Percentiles rank a stretch among this genome's conserved stretches.
These are phyloP conservation scores for Spea hammondii DNA, from an alignment of 2,797 vertebrate genomes.

Conservation along the genomic window DNA sequence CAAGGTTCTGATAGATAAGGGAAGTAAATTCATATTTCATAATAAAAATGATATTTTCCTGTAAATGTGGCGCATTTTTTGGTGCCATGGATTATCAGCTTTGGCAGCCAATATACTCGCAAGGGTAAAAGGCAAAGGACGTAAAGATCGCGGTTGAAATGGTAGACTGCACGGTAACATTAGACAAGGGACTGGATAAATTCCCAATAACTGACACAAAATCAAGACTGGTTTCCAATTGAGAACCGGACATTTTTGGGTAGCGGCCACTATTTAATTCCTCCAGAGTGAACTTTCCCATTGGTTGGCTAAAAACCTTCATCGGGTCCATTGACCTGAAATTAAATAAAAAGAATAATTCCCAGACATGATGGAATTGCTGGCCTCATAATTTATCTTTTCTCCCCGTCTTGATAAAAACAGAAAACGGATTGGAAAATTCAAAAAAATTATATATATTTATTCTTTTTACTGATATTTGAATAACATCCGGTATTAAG, in stretches of 20 bases:
- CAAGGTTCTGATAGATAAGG: too few relatives aligned
- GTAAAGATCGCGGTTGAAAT: constrained; percentile 11
- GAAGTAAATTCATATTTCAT: too few relatives aligned
- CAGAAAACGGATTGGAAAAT: constrained; percentile 19
- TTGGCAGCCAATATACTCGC: too few relatives aligned
- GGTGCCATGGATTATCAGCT: too few relatives aligned
- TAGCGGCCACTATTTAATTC: constrained; percentile 31
- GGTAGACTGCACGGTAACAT: constrained; percentile 35
- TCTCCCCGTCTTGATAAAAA: constrained; percentile 17
- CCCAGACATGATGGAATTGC: constrained; percentile 43
- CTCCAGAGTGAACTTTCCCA: constrained; percentile 45
- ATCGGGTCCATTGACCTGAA: constrained; percentile 47
- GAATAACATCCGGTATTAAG: constrained; percentile 9
- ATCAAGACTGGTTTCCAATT: constrained; percentile 40
- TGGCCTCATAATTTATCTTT: constrained; percentile 34
- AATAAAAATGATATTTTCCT: too few relatives aligned
- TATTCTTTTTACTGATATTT: not conserved
- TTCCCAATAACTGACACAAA: constrained; percentile 48
- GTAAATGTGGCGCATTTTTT: too few relatives aligned
- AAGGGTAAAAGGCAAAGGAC: too few relatives aligned
- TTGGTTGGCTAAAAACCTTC: constrained; percentile 27
- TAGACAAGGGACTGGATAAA: constrained; percentile 45
- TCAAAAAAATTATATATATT: constrained; percentile 5
- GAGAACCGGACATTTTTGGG: constrained; percentile 42
- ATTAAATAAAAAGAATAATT: constrained; percentile 40